These are phyloP conservation scores for Chouioia cunea DNA, from an alignment of 2,888 invertebrate genomes.

Conservation along the genomic window DNA sequence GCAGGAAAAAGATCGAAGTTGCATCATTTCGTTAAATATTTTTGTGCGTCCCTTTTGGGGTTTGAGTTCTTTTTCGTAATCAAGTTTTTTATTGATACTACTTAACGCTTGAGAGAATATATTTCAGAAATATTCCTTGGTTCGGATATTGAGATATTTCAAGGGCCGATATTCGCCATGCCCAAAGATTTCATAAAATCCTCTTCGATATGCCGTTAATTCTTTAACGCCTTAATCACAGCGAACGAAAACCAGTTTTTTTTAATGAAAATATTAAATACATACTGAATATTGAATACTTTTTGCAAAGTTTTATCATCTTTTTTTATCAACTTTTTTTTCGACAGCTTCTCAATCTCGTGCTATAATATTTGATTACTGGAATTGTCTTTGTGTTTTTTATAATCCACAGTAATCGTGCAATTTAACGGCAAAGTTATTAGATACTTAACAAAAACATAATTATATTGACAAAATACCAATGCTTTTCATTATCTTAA, in stretches of 20 bases:
- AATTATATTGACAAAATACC: too few species aligned
- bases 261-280: slow-evolving; percentile 26
- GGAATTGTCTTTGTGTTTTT: too few species aligned
- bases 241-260: slow-evolving; percentile 16
- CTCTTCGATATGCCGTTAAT: slow-evolving; percentile 25
- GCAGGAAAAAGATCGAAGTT: too few species aligned
- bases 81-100: slow-evolving; percentile 34
- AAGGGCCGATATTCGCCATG: background rate
- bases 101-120: slow-evolving; percentile 30
- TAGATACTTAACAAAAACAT: too few species aligned
- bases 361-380: too few species aligned
- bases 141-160: slow-evolving; percentile 3
- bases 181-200: slow-evolving; percentile 33
- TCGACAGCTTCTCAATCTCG: background rate
- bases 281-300: slow-evolving; percentile 10
- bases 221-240: slow-evolving; percentile 27
- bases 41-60: too few species aligned
- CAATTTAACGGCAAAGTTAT: too few species aligned
- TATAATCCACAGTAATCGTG: too few species aligned
- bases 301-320: slow-evolving; percentile 10
- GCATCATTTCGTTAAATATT: too few species aligned
- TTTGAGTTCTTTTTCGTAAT: slow-evolving; percentile 2
- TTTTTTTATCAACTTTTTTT: background rate
- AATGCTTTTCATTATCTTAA: too few species aligned
- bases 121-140: slow-evolving; percentile 26